Base-by-base conservation (phyloP, 2,888 invertebrate species). In the Dione vanillae region DNA sequence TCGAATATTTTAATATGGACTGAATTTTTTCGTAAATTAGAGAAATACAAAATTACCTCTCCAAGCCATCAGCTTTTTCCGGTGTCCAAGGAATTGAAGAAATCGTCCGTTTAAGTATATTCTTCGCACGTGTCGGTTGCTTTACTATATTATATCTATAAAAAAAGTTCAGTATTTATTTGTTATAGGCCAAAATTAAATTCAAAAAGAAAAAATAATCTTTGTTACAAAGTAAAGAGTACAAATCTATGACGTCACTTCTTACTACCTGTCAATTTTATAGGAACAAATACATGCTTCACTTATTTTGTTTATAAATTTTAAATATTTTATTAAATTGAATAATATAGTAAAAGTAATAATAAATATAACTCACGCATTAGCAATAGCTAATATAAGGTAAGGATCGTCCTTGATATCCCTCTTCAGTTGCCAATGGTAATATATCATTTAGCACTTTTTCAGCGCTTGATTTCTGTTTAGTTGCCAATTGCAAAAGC, bases 51-150 rank as follows among this genome's bases (percentile, higher is more conserved):
- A 37, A 51, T 59, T 56, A 89, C 93, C 88, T 95, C 90, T 99
- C 99, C 72, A 99, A 92, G 80, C 99, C 98, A 82, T 99, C 99
- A 0, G 99, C 98, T 80, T 99, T 98, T 85, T 99, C 98, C 77
- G 98, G 97, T 14, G 96, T 98, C 99, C 99, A 99, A 0, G 94
- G 92, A 65, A 96, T 95, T 76, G 97, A 97, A 0, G 96, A 95
- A 19, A 99, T 95, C 0, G 92, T 91, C 40, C 98, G 94, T 87
- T 99, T 99, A 65, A 99, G 86, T 79, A 98, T 97, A 85, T 98
- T 98, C 79, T 98, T 96, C 0, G 99, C 99, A 65, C 98, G 94
- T 19, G 98, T 98, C 0, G 95, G 95, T 89, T 98, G 99, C 84
- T 99, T 99, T 61, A 98, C 89, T 35, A 98, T 95, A 82, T 98